These are phyloP conservation scores for Brachyalestes nurse DNA, from an alignment of 2,797 vertebrate species.

Conservation along the genomic window DNA sequence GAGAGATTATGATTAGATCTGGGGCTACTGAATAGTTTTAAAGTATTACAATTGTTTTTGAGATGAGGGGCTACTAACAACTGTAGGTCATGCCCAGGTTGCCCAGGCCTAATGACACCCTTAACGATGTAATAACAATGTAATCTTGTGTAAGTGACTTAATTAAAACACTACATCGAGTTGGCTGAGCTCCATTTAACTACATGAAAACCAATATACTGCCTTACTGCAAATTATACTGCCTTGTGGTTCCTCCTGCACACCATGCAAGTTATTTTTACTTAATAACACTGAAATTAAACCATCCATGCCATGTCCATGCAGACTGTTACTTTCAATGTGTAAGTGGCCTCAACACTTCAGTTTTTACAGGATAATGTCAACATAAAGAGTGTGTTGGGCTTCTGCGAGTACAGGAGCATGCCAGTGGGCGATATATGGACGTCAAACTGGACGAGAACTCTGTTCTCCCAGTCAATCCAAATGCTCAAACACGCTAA, in stretches of 20 bases:
- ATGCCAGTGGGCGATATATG: constrained; percentile 34
- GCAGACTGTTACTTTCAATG: not conserved
- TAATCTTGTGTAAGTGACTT: no score
- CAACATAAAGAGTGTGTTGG: not conserved
- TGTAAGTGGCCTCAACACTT: not conserved
- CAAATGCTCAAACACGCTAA: constrained; percentile 65
- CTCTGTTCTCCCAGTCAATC: constrained; percentile 56
- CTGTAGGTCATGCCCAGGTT: no score
- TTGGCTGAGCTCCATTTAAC: not conserved
- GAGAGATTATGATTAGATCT: no score
- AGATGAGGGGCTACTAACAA: no score
- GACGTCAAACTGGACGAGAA: constrained; percentile 9
- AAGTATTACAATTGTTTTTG: no score
- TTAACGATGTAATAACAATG: no score
- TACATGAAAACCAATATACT: not conserved
- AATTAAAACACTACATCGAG: no score
- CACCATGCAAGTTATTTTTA: not conserved
- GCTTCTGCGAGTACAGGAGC: not conserved
- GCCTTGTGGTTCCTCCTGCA: not conserved
- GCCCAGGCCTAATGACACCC: no score
- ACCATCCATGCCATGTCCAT: not conserved
- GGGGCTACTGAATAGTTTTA: no score
- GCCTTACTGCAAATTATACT: not conserved
- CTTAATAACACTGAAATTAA: not conserved
- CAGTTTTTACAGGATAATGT: not conserved